Base-by-base conservation (phyloP, 2,888 invertebrate species). In the Kuschelorhynchus macadamiae region DNA sequence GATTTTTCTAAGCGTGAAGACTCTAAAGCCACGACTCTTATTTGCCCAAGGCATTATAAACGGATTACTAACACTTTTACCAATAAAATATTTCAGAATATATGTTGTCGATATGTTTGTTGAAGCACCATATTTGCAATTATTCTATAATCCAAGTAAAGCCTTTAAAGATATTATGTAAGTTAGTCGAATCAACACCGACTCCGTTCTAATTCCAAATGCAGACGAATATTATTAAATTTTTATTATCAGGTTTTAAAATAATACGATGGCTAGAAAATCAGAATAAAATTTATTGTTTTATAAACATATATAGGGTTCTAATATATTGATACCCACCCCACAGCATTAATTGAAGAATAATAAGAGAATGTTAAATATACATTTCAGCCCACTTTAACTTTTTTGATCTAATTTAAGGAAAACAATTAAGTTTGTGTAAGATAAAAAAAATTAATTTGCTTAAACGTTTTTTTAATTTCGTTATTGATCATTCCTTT, bases 81-180 rank as follows among this genome's bases (percentile, higher is more conserved):
- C 62, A 21, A 46, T 53, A 33, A 46, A 36, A 47, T 47, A 39
- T 55, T 47, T 55, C 39, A 47, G 47, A 46, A 47, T 49, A 62
- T 18, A 33, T 30, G 44, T 53, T 64, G 64, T 64, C 50, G 32
- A 56, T 32, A 50, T 64, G 56, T 64, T 64, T 56, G 47, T 36
- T 25, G 50, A 33, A 56, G 49, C 33, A 64, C 56, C 56, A 55
- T 55, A 64, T 64, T 64, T 64, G 64, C 64, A 64, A 64, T 64
- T 56, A 64, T 64, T 56, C 64, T 47, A 49, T 64, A 64, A 64
- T 64, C 64, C 64, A 14, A 16, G 9, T 56, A 56, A 63, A 64
- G 30, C 56, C 47, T 49, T 64, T 56, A 20, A 49, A 32, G 62
- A 63, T 63, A 21, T 63, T 63, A 63, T 63, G 30, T 63, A 63